These are phyloP conservation scores for Gymnarchus niloticus DNA, from an alignment of 2,113 vertebrate genomes.

Conservation along the genomic window DNA sequence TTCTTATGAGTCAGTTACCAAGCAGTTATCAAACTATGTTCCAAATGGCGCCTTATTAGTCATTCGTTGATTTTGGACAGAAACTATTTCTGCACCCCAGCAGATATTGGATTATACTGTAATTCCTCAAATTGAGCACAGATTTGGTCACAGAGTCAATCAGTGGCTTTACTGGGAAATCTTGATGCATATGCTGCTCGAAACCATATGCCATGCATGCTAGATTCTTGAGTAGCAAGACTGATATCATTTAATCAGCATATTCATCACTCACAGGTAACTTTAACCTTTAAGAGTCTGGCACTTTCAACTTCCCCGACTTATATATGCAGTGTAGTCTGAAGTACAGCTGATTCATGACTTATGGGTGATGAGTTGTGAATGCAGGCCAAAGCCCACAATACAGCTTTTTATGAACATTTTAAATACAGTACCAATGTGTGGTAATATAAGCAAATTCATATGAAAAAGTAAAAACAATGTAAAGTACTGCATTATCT, in stretches of 20 bases:
- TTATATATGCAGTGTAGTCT: not conserved
- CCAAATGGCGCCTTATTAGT: not conserved
- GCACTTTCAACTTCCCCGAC: not conserved
- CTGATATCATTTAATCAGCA: not conserved
- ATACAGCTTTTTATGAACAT: not conserved
- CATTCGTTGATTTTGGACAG: constrained; percentile 1
- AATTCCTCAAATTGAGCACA: not conserved
- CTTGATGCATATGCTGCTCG: not conserved
- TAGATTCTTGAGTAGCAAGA: not conserved
- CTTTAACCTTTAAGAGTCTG: not conserved
- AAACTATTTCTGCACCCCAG: not conserved
- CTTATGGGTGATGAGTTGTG: not conserved
- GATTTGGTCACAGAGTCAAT: not conserved
- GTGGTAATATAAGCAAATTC: not conserved
- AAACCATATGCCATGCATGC: not conserved
- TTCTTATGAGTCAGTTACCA: not conserved
- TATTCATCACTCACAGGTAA: not conserved
- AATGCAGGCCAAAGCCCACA: not conserved
- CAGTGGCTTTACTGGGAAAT: not conserved
- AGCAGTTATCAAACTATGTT: not conserved
- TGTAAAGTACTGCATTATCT: not conserved
- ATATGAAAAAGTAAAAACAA: not conserved
- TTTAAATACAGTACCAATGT: not conserved
- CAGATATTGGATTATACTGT: not conserved
- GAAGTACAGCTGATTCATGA: not conserved